phyloP scores from a whole-genome alignment of 2,888 invertebrate genomes.

The Drosophila pseudotalamancana region DNA sequence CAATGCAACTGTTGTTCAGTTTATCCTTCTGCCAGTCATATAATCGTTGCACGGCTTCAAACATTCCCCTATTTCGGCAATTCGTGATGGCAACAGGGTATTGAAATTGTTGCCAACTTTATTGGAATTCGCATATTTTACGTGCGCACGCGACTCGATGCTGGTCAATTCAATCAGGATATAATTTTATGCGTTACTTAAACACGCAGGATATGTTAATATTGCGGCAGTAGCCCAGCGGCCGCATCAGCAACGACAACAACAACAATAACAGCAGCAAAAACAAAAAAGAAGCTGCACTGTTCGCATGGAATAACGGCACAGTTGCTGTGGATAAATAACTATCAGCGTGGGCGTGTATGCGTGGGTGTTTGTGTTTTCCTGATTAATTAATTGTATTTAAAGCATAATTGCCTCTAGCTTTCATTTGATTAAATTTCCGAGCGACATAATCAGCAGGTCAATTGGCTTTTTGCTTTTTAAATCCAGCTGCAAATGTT shows the following conservation, averaged over 20 bases:
- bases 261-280: conserved; percentile 17
- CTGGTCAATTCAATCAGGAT: conserved; percentile 79
- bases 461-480: conserved; percentile 71
- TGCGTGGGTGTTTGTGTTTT: conserved; percentile 31
- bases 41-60: background rate
- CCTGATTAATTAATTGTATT: conserved; percentile 80
- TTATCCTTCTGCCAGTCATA: too few species aligned
- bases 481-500: conserved; percentile 33
- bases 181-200: conserved; percentile 80
- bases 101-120: conserved; percentile 65
- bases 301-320: conserved; percentile 69
- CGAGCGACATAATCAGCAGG: conserved; percentile 56
- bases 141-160: conserved; percentile 53
- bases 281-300: conserved; percentile 43
- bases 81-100: background rate
- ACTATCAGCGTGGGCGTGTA: conserved; percentile 9
- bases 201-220: conserved; percentile 81
- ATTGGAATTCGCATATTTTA: conserved; percentile 78
- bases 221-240: conserved; percentile 52
- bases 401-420: conserved; percentile 80
- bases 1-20: too few species aligned
- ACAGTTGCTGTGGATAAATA: conserved; percentile 61
- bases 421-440: conserved; percentile 80
- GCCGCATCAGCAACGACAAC: conserved; percentile 19
- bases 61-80: background rate